These are phyloP conservation scores for Cepaea hortensis DNA, from an alignment of 2,888 invertebrate species.

Conservation along the genomic window DNA sequence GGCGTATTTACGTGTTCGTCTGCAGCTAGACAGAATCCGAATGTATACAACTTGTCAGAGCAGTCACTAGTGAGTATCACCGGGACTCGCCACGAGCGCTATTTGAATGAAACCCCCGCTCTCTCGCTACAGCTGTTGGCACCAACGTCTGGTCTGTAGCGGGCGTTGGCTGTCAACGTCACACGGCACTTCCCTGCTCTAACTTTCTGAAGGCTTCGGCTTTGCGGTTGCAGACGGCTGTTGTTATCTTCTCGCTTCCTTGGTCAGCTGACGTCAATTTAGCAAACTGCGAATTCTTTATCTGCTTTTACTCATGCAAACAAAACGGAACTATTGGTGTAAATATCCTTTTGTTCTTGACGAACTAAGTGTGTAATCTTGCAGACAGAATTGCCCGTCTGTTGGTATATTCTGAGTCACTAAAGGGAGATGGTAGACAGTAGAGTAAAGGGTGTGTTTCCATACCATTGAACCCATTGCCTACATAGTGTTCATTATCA, in stretches of 20 bases:
- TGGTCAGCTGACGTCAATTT: conserved; percentile 17
- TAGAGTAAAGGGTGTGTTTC: no score
- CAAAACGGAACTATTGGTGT: no score
- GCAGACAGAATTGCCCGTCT: background rate
- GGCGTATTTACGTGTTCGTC: no score
- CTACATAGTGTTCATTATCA: no score
- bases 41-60: background rate
- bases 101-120: conserved; percentile 21
- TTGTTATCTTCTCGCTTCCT: background rate
- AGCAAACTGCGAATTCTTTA: background rate
- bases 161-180: conserved; percentile 16
- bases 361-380: no score
- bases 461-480: no score
- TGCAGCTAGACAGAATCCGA: background rate
- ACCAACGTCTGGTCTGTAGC: background rate
- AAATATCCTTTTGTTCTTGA: no score
- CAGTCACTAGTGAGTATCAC: conserved; percentile 11
- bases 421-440: no score
- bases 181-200: conserved; percentile 4
- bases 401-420: background rate
- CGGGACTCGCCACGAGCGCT: background rate
- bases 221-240: background rate
- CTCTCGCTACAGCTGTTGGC: background rate
- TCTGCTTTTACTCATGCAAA: background rate
- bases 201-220: background rate